Evolutionary conservation across 1,140 invertebrate genomes (phyloP).

Genomic region (Pseudachorutes palmiensis): DNA sequence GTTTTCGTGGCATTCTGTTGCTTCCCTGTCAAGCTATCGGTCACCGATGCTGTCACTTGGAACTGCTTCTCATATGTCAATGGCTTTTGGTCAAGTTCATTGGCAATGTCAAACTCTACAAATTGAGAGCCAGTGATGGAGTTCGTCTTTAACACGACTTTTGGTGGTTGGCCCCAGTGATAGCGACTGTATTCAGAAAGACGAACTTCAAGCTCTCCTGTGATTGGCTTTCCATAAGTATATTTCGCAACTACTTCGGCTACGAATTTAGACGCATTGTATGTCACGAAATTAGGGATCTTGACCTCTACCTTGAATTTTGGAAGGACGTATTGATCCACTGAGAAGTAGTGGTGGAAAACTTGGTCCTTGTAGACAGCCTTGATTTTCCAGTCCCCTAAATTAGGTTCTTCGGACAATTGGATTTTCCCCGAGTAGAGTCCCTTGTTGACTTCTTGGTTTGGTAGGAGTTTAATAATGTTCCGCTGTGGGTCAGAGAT

Average conservation of each 20-base stretch:
- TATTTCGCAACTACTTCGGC: constrained; percentile 76
- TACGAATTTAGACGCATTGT: constrained; percentile 63
- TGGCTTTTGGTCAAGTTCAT: constrained; percentile 48
- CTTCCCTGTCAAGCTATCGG: constrained; percentile 67
- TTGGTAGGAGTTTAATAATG: constrained; percentile 5
- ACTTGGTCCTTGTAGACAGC: constrained; percentile 40
- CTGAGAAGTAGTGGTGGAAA: constrained; percentile 62
- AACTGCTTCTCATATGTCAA: constrained; percentile 2
- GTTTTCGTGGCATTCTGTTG: constrained; percentile 67
- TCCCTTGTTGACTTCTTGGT: constrained; percentile 50
- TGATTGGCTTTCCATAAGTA: constrained; percentile 70
- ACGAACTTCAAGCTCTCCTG: constrained; percentile 64
- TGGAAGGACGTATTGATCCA: constrained; percentile 84
- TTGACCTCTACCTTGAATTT: constrained; percentile 80
- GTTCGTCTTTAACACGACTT: constrained; percentile 57
- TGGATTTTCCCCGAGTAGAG: background rate
- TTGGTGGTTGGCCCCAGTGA: constrained; percentile 50
- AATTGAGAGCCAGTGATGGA: constrained; percentile 65
- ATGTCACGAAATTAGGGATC: constrained; percentile 66
- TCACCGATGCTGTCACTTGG: constrained; percentile 48
- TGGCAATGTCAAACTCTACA: constrained; percentile 63
- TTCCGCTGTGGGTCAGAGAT: constrained; percentile 9
- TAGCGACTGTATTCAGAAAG: constrained; percentile 51
- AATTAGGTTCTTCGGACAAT: constrained; percentile 51
- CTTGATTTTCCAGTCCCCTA: constrained; percentile 76